A percentile compares a stretch with the other conserved stretches of the same genome.
phyloP scores from a whole-genome alignment of 2,888 invertebrate genomes.

The Papilio elwesi region DNA sequence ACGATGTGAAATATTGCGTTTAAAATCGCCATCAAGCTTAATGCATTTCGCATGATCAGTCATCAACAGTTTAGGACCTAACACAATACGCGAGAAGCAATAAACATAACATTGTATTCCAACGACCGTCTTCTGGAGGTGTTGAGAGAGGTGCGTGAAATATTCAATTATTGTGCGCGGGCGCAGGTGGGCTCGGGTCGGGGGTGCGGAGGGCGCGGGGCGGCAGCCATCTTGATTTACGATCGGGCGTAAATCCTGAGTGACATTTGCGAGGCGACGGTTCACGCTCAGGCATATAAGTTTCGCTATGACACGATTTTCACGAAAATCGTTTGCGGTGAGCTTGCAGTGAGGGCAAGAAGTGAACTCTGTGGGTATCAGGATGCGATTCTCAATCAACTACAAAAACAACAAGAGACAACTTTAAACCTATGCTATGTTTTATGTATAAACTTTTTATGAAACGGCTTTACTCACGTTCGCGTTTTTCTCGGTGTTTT shows the following conservation, averaged over 20 bases:
- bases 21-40: constrained; percentile 80
- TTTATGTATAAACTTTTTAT: too few species aligned
- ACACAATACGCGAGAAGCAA: constrained; percentile 76
- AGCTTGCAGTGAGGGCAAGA: constrained; percentile 21
- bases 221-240: constrained; percentile 82
- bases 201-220: constrained; percentile 53
- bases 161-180: constrained; percentile 82
- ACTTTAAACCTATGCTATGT: background rate
- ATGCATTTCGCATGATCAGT: constrained; percentile 79
- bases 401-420: too few species aligned
- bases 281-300: constrained; percentile 59
- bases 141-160: constrained; percentile 82
- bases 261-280: constrained; percentile 81
- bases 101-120: constrained; percentile 80
- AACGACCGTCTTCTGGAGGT: constrained; percentile 71
- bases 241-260: constrained; percentile 79
- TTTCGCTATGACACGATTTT: constrained; percentile 67
- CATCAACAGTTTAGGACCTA: constrained; percentile 82
- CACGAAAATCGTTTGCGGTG: constrained; percentile 67
- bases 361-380: constrained; percentile 13
- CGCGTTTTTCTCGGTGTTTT: too few species aligned
- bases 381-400: too few species aligned
- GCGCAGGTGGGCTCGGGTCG: constrained; percentile 70
- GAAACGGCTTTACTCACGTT: too few species aligned
- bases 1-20: constrained; percentile 82